Evolutionary conservation across 1,140 invertebrate genomes (phyloP).

Genomic region (Pinna nobilis): DNA sequence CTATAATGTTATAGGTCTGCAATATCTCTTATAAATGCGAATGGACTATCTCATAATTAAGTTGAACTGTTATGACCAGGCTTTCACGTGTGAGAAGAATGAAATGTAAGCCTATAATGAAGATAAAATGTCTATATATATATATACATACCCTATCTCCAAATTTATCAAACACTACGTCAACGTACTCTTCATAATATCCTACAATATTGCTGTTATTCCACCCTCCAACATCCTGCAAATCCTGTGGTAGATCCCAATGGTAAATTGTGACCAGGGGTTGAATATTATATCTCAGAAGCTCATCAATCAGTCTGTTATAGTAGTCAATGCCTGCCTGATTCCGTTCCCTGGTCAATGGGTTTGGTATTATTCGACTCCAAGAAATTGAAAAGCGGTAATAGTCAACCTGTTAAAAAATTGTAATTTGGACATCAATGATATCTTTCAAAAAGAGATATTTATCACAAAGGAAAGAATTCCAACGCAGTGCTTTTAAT

Average conservation of each 20-base stretch:
- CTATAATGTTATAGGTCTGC: no score
- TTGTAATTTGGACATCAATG: neutral
- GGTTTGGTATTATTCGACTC: slow-evolving; percentile 81
- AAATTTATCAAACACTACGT: slow-evolving; percentile 62
- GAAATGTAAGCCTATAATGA: no score
- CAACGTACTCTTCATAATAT: slow-evolving; percentile 75
- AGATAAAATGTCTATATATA: no score
- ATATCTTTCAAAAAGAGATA: neutral
- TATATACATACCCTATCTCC: slow-evolving; percentile 53
- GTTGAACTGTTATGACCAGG: no score
- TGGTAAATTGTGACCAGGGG: slow-evolving; percentile 78
- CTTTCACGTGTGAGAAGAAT: no score
- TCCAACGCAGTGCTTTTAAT: neutral
- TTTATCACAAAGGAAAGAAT: neutral
- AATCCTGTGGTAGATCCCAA: slow-evolving; percentile 68
- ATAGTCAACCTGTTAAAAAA: slow-evolving; percentile 51
- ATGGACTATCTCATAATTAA: no score
- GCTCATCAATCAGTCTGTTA: slow-evolving; percentile 79
- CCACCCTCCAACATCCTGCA: slow-evolving; percentile 73
- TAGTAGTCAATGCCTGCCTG: slow-evolving; percentile 81
- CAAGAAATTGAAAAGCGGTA: slow-evolving; percentile 85
- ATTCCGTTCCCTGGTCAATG: slow-evolving; percentile 76
- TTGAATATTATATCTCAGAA: slow-evolving; percentile 78
- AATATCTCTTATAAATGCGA: no score
- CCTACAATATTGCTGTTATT: slow-evolving; percentile 74